Conservation (phyloP, 2,888 invertebrate genomes). For the Thyatira batis region DNA sequence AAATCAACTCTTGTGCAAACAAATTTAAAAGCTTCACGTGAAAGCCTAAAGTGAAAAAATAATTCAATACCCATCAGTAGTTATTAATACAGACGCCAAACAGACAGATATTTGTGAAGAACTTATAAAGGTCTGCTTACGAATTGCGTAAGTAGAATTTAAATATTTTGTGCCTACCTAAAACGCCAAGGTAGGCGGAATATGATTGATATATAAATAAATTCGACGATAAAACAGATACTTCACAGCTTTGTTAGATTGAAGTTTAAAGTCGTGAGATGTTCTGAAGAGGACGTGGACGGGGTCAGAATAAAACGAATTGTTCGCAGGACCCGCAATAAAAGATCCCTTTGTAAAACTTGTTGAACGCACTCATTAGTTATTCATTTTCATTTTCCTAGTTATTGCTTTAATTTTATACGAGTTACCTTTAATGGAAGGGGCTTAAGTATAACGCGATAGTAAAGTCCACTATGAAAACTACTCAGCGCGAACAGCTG, state of each 20-base stretch:
- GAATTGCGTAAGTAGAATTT: no score
- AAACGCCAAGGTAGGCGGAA: slow-evolving; percentile 12
- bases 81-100: no score
- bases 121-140: no score
- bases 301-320: slow-evolving; percentile 45
- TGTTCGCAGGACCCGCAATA: slow-evolving; percentile 48
- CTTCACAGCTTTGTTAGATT: slow-evolving; percentile 40
- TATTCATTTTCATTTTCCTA: slow-evolving; percentile 72
- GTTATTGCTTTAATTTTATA: slow-evolving; percentile 60
- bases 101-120: no score
- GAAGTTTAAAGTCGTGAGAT: slow-evolving; percentile 43
- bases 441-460: slow-evolving; percentile 36
- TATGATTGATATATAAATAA: slow-evolving; percentile 33
- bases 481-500: slow-evolving; percentile 25
- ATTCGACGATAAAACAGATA: slow-evolving; percentile 26
- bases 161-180: slow-evolving; percentile 18
- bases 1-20: no score
- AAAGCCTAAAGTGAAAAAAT: no score
- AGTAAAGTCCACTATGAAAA: slow-evolving; percentile 24
- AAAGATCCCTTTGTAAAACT: slow-evolving; percentile 62
- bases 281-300: slow-evolving; percentile 27
- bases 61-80: no score
- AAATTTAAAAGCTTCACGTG: no score
- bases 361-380: slow-evolving; percentile 67
- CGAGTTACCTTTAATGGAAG: slow-evolving; percentile 42